Conservation (phyloP, 2,888 invertebrate species). For the Melikaiella ostensackeni region DNA sequence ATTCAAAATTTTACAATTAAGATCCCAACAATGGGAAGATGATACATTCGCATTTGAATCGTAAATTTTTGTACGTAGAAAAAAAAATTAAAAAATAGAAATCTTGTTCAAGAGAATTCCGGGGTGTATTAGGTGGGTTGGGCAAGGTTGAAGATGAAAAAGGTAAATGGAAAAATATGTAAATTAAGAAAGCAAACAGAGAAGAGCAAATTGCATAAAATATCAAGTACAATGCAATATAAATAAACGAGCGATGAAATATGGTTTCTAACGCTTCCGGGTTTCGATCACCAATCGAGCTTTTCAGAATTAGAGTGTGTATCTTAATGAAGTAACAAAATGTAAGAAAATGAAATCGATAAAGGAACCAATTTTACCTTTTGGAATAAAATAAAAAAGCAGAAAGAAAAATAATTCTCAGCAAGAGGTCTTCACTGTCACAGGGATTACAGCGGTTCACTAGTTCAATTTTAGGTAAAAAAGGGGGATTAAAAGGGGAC, state of each 20-base stretch:
- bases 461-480: too few species aligned
- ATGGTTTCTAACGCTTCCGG: slow-evolving; percentile 30
- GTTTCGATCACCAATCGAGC: slow-evolving; percentile 23
- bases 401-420: not conserved
- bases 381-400: not conserved
- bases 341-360: not conserved
- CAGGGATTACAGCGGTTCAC: too few species aligned
- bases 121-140: slow-evolving; percentile 12
- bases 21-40: slow-evolving; percentile 17
- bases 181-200: slow-evolving; percentile 30
- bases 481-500: too few species aligned
- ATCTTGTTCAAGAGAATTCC: slow-evolving; percentile 18
- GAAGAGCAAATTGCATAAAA: slow-evolving; percentile 36
- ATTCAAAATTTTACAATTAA: slow-evolving; percentile 15
- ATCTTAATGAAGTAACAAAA: slow-evolving; percentile 7
- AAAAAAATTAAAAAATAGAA: slow-evolving; percentile 25
- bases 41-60: slow-evolving; percentile 19
- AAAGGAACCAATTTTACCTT: not conserved
- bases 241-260: slow-evolving; percentile 30
- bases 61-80: slow-evolving; percentile 16
- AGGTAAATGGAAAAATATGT: slow-evolving; percentile 30
- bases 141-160: slow-evolving; percentile 22
- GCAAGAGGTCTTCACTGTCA: not conserved
- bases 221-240: slow-evolving; percentile 36
- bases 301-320: slow-evolving; percentile 5